Evolutionary conservation across 1,140 invertebrate species (phyloP).

Genomic region (Phenacoccus solenopsis): DNA sequence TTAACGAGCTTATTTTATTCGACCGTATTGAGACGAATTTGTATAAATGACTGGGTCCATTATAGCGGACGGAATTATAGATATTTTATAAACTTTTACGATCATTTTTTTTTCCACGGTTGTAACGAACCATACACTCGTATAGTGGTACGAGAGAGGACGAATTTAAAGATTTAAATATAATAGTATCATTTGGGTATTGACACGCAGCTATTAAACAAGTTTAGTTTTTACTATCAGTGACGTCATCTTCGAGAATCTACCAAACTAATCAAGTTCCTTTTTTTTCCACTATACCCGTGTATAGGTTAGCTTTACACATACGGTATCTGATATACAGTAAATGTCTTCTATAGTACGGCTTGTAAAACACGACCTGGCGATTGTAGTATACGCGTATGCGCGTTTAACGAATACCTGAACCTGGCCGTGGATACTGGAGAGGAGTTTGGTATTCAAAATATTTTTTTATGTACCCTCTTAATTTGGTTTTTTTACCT

Average conservation of each 20-base stretch:
- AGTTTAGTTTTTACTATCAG: conserved; percentile 10
- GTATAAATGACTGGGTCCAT: not conserved
- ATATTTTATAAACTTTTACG: not conserved
- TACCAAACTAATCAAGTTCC: conserved; percentile 11
- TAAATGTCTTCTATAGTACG: not conserved
- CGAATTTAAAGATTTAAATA: not conserved
- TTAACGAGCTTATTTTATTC: not conserved
- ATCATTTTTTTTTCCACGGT: not conserved
- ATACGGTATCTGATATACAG: conserved; percentile 6
- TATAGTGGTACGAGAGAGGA: not conserved
- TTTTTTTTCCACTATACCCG: not conserved
- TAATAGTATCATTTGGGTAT: conserved; percentile 1
- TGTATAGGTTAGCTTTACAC: too few relatives aligned
- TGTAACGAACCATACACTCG: not conserved
- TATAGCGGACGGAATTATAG: too few relatives aligned
- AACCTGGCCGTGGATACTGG: not conserved
- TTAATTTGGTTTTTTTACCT: conserved; percentile 1
- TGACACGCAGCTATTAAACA: conserved; percentile 9
- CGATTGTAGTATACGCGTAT: not conserved
- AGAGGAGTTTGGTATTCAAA: not conserved
- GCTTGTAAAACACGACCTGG: conserved; percentile 13
- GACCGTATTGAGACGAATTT: not conserved
- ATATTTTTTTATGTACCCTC: conserved; percentile 8
- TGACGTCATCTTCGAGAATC: conserved; percentile 4
- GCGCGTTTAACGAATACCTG: not conserved